These are phyloP conservation scores for Oxyteleia sp. DNA, from an alignment of 2,888 invertebrate species.

Conservation along the genomic window DNA sequence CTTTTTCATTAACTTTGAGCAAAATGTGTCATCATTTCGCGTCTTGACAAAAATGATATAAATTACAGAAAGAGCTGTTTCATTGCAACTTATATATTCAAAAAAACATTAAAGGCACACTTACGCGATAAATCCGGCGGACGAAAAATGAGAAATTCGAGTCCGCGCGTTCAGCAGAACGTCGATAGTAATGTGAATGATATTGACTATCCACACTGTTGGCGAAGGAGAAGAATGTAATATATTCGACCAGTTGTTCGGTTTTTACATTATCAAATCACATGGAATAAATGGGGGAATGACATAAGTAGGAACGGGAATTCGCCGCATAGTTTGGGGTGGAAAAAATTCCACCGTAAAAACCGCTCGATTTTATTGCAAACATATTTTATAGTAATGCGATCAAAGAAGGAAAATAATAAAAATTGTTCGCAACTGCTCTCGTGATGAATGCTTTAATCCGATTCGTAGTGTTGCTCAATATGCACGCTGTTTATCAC, in stretches of 20 bases:
- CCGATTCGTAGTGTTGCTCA: background rate
- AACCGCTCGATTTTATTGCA: conserved; percentile 33
- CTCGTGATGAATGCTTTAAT: conserved; percentile 6
- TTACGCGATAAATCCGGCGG: conserved; percentile 40
- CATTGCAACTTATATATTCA: conserved; percentile 10
- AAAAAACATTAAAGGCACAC: conserved; percentile 30
- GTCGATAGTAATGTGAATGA: conserved; percentile 65
- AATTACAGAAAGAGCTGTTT: background rate
- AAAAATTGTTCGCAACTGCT: conserved; percentile 11
- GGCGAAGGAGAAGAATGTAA: conserved; percentile 48
- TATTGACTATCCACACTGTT: conserved; percentile 56
- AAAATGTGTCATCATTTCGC: background rate
- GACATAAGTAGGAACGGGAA: conserved; percentile 39
- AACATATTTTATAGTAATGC: conserved; percentile 26
- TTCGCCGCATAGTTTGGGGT: background rate
- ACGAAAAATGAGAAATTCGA: conserved; percentile 53
- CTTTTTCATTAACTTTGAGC: background rate
- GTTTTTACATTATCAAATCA: conserved; percentile 64
- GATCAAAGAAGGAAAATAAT: conserved; percentile 10
- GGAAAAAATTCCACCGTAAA: conserved; percentile 26
- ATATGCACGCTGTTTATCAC: background rate
- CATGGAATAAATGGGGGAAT: conserved; percentile 58
- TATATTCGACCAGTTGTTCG: conserved; percentile 57
- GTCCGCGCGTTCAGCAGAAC: conserved; percentile 36
- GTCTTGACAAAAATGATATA: background rate